Percentiles rank a stretch among this genome's conserved stretches.
Conservation (phyloP, 2,888 invertebrate genomes). For the Eristalis pertinax region DNA sequence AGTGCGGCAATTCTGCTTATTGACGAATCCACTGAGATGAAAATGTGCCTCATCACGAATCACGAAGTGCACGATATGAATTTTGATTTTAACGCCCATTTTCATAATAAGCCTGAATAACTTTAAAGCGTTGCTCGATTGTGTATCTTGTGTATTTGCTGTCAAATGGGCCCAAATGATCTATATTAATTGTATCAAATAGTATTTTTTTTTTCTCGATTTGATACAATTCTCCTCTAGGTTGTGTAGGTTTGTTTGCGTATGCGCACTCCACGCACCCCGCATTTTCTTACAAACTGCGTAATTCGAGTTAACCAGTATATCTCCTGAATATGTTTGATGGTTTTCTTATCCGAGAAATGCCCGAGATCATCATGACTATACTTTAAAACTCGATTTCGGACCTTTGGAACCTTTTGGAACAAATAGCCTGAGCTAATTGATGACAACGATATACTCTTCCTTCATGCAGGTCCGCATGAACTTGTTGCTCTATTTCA, state of each 20-base stretch:
- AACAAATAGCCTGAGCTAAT: neutral
- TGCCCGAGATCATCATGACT: neutral
- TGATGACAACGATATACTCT: neutral
- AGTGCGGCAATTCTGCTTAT: too few relatives aligned
- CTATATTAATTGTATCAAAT: too few relatives aligned
- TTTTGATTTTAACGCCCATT: too few relatives aligned
- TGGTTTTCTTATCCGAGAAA: slow-evolving; percentile 3
- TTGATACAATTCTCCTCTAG: slow-evolving; percentile 14
- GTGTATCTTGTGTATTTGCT: too few relatives aligned
- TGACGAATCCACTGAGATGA: too few relatives aligned
- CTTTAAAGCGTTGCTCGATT: too few relatives aligned
- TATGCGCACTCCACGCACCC: slow-evolving; percentile 32
- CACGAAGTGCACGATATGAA: too few relatives aligned
- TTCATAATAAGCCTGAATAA: too few relatives aligned
- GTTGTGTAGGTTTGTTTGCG: neutral
- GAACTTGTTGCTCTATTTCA: neutral
- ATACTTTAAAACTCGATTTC: neutral
- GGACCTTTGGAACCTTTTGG: neutral
- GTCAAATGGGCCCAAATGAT: too few relatives aligned
- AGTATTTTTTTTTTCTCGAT: too few relatives aligned
- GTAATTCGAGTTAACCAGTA: slow-evolving; percentile 1
- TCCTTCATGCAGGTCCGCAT: neutral
- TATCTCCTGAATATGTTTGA: neutral
- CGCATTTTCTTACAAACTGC: slow-evolving; percentile 15
- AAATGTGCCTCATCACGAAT: too few relatives aligned